Conservation (phyloP, 2,113 vertebrate species). For the Pseudolaguvia tuberculata region DNA sequence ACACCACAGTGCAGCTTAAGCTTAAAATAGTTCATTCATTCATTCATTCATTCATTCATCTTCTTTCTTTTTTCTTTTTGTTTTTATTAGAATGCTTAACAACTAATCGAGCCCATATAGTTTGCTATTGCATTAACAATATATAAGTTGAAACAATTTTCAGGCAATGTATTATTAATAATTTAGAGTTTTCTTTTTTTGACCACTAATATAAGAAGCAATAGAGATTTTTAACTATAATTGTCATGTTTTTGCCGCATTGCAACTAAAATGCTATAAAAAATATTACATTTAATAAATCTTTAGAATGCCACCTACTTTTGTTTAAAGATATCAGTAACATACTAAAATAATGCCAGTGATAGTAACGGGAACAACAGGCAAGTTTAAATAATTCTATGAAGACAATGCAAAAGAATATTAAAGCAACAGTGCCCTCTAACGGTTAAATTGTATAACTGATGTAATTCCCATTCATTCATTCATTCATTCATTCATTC, state of each 20-base stretch:
- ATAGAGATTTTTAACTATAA: not conserved
- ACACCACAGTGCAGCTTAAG: too few relatives aligned
- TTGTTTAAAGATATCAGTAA: not conserved
- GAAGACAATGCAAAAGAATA: not conserved
- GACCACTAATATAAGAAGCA: not conserved
- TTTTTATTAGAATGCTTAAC: not conserved
- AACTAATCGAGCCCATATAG: not conserved
- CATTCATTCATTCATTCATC: too few relatives aligned
- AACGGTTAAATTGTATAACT: constrained; percentile 49
- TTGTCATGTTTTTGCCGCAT: not conserved
- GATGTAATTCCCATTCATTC: too few relatives aligned
- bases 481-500: too few relatives aligned
- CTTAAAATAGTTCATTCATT: too few relatives aligned
- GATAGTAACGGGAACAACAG: constrained; percentile 22
- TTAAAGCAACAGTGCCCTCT: constrained; percentile 58
- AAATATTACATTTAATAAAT: not conserved
- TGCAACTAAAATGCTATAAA: not conserved
- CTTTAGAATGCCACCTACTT: not conserved
- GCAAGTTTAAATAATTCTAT: constrained; percentile 24
- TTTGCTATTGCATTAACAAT: not conserved
- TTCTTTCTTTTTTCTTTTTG: too few relatives aligned
- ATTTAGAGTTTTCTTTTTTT: not conserved
- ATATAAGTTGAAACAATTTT: not conserved
- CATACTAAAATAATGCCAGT: constrained; percentile 18
- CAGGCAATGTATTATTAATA: not conserved